A percentile compares a stretch with the other conserved stretches of the same genome.
Conservation (phyloP, 2,888 invertebrate species). For the Oscheius sp. region DNA sequence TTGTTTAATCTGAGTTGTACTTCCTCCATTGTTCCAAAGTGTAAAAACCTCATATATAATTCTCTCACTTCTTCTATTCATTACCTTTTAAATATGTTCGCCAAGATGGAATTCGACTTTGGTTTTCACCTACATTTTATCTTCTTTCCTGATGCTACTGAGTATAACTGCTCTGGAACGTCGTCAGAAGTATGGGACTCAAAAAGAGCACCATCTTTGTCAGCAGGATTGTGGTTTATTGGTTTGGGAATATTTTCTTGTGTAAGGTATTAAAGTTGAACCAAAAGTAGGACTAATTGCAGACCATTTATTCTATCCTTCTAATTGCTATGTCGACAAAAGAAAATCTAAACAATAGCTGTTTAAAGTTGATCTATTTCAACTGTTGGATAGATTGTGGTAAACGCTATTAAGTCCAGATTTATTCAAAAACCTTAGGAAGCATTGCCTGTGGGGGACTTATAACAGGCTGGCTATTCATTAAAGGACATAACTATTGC, state of each 20-base stretch:
- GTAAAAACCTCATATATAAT: too few relatives aligned
- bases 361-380: constrained; percentile 12
- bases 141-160: background rate
- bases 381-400: constrained; percentile 13
- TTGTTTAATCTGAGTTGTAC: too few relatives aligned
- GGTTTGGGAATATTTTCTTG: background rate
- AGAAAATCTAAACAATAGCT: background rate
- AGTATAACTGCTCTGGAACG: background rate
- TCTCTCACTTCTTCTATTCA: too few relatives aligned
- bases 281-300: background rate
- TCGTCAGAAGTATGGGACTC: background rate
- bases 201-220: background rate
- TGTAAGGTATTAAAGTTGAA: background rate
- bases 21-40: too few relatives aligned
- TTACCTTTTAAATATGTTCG: too few relatives aligned
- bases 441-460: constrained; percentile 12
- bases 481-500: background rate
- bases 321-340: constrained; percentile 1
- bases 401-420: background rate
- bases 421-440: background rate
- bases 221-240: constrained; percentile 3
- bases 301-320: background rate
- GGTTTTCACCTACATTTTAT: background rate
- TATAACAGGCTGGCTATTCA: constrained; percentile 12
- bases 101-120: background rate